Percentiles rank a stretch among this genome's conserved stretches.
Conservation (phyloP, 1,140 invertebrate genomes). For the Drosophila hydei region DNA sequence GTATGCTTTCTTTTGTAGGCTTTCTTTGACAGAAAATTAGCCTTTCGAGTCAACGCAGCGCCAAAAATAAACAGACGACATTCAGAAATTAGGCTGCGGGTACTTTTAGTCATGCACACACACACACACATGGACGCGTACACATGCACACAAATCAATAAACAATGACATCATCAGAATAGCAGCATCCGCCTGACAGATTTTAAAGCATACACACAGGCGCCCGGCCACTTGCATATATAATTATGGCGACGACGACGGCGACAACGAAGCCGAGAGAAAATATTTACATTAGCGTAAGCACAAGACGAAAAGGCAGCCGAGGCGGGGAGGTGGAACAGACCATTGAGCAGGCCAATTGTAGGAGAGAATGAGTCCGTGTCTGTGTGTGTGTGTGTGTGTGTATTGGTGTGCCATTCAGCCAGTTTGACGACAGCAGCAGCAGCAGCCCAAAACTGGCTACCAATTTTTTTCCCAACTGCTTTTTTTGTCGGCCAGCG, state of each 20-base stretch:
- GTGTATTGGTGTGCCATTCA: slow-evolving; percentile 65
- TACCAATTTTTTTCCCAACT: slow-evolving; percentile 34
- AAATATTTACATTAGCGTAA: slow-evolving; percentile 82
- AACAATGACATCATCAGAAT: slow-evolving; percentile 73
- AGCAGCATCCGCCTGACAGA: slow-evolving; percentile 55
- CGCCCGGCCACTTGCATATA: slow-evolving; percentile 67
- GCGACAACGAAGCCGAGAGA: slow-evolving; percentile 42
- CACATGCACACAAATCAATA: slow-evolving; percentile 66
- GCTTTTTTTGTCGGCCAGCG: slow-evolving; percentile 37
- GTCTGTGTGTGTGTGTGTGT: slow-evolving; percentile 34
- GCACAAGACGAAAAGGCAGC: slow-evolving; percentile 29
- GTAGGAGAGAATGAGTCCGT: slow-evolving; percentile 39
- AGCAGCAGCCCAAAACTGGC: slow-evolving; percentile 31
- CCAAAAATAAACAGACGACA: slow-evolving; percentile 62
- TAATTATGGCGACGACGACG: slow-evolving; percentile 63
- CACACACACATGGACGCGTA: slow-evolving; percentile 13
- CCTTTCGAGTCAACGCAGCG: slow-evolving; percentile 48
- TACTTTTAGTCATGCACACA: slow-evolving; percentile 12
- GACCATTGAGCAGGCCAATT: slow-evolving; percentile 77
- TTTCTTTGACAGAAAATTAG: slow-evolving; percentile 49
- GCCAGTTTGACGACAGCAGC: slow-evolving; percentile 79
- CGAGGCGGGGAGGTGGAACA: slow-evolving; percentile 5
- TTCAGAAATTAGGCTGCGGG: slow-evolving; percentile 45
- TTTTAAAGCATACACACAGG: slow-evolving; percentile 60
- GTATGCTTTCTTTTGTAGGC: not conserved